Evolutionary conservation across 2,797 vertebrate genomes (phyloP).

Genomic region (Lycodopsis pacificus): DNA sequence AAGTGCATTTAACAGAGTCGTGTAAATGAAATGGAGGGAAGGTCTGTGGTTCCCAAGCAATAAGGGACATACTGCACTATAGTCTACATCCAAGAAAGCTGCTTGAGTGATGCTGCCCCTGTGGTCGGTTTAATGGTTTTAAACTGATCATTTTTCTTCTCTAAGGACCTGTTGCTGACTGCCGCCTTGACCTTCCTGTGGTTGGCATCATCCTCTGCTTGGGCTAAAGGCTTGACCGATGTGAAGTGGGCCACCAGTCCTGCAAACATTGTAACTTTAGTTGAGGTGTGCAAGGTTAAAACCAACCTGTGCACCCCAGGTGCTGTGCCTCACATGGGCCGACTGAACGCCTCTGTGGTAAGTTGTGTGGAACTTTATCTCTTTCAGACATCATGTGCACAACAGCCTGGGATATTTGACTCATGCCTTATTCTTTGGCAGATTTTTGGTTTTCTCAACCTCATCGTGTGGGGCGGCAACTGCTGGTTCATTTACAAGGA

Average conservation of each 20-base stretch:
- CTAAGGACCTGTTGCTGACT: constrained; percentile 91
- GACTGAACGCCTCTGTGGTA: constrained; percentile 95
- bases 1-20: constrained; percentile 46
- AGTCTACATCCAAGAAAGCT: constrained; percentile 5
- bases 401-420: neutral
- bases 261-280: rapidly evolving
- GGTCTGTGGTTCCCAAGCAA: constrained; percentile 43
- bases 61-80: neutral
- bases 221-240: constrained; percentile 93
- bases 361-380: constrained; percentile 44
- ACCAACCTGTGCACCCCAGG: constrained; percentile 70
- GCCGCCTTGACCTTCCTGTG: constrained; percentile 92
- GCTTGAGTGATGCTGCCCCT: neutral
- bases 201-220: constrained; percentile 92
- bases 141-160: constrained; percentile 14
- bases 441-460: constrained; percentile 95
- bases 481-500: constrained; percentile 98
- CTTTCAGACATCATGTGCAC: neutral
- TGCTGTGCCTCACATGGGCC: constrained; percentile 87
- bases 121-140: neutral
- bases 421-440: constrained; percentile 55
- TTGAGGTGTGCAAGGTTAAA: rapidly evolving
- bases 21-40: constrained; percentile 67
- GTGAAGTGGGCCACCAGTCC: constrained; percentile 88
- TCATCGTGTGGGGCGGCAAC: constrained; percentile 94